Percentiles rank a stretch among this genome's conserved stretches.
Evolutionary conservation across 2,888 invertebrate genomes (phyloP).

Genomic region (Achlya flavicornis): DNA sequence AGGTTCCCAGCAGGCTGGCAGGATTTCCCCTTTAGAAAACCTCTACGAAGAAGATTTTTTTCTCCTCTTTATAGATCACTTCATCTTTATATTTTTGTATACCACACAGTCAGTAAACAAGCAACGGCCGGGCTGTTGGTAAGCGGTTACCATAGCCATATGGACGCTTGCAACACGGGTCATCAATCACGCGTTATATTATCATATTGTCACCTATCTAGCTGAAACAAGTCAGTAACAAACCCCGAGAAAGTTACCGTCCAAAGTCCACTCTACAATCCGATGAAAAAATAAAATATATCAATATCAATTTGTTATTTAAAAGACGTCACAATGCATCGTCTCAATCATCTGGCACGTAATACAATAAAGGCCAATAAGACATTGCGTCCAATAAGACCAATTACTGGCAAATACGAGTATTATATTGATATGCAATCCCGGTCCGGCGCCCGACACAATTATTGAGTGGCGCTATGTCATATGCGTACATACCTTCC

Average conservation of each 20-base stretch:
- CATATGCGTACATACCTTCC: not conserved
- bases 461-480: conserved; percentile 52
- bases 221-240: no score
- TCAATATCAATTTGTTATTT: conserved; percentile 24
- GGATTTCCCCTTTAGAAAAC: no score
- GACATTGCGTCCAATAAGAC: conserved; percentile 59
- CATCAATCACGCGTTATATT: no score
- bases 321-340: conserved; percentile 44
- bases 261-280: not conserved
- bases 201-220: no score
- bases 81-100: no score
- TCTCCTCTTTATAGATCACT: no score
- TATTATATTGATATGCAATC: conserved; percentile 75
- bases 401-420: conserved; percentile 68
- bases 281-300: conserved; percentile 14
- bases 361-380: conserved; percentile 74
- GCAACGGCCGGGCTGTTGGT: no score
- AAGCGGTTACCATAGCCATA: no score
- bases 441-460: conserved; percentile 65
- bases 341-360: conserved; percentile 55
- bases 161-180: no score
- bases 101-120: no score
- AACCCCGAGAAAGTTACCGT: not conserved
- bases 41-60: no score
- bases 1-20: no score